Evolutionary conservation across 2,113 vertebrate species (phyloP).

Genomic region (Aleadryas rufinucha): DNA sequence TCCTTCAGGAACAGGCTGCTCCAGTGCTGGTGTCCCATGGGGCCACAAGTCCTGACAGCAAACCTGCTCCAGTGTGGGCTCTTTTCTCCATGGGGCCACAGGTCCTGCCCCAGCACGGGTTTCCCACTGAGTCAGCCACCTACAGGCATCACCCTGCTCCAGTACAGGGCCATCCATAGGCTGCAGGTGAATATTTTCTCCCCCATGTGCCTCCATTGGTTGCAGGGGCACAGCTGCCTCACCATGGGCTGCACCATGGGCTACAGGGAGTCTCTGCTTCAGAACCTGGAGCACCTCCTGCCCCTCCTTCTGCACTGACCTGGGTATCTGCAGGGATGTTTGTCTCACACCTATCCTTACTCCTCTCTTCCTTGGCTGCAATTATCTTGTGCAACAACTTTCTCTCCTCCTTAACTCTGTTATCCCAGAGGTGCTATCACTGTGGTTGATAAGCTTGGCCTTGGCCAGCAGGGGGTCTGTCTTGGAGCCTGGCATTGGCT

Average conservation of each 20-base stretch:
- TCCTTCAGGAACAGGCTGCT: not conserved
- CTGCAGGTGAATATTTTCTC: not conserved
- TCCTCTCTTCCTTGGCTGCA: not conserved
- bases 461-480: not conserved
- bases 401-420: not conserved
- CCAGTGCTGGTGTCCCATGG: rapidly evolving
- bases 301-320: not conserved
- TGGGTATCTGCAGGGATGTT: not conserved
- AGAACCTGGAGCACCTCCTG: not conserved
- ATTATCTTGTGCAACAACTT: not conserved
- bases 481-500: not conserved
- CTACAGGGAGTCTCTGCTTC: not conserved
- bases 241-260: not conserved
- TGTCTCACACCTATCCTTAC: not conserved
- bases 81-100: not conserved
- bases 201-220: not conserved
- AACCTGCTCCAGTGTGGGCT: not conserved
- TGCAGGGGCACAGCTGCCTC: not conserved
- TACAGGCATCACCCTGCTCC: not conserved
- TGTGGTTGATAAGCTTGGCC: not conserved
- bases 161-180: not conserved
- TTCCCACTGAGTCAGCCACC: not conserved
- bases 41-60: not conserved
- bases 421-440: not conserved
- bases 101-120: not conserved